These are phyloP conservation scores for Protomyctophum bolini DNA, from an alignment of 2,113 vertebrate species.

Conservation along the genomic window DNA sequence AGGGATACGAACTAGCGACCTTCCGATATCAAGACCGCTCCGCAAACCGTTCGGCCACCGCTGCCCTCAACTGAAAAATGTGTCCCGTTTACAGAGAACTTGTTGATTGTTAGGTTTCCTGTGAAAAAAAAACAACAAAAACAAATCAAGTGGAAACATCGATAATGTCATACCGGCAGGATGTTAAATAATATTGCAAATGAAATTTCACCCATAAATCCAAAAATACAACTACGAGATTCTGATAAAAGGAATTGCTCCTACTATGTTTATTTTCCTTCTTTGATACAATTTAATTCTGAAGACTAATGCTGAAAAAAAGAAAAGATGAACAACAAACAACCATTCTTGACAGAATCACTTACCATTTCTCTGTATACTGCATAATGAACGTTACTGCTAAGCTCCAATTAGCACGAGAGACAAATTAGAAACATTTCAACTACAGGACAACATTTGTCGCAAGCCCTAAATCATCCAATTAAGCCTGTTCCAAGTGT, in stretches of 20 bases:
- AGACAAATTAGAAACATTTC: constrained; percentile 57
- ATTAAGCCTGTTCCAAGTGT: constrained; percentile 23
- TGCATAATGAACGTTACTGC: constrained; percentile 6
- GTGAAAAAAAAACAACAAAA: constrained; percentile 12
- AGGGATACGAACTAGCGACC: too few species aligned
- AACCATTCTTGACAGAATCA: constrained; percentile 41
- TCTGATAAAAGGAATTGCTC: background rate
- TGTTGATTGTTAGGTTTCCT: too few species aligned
- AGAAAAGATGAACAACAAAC: constrained; percentile 42
- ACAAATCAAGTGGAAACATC: too few species aligned
- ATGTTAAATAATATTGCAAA: constrained; percentile 21
- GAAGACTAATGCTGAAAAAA: constrained; percentile 32
- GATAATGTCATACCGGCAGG: background rate
- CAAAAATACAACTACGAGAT: constrained; percentile 4
- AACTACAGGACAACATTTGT: constrained; percentile 31
- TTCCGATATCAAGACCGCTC: too few species aligned
- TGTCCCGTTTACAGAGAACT: too few species aligned
- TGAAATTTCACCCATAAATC: constrained; percentile 18
- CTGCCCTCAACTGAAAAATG: too few species aligned
- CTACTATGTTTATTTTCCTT: background rate
- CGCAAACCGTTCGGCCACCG: too few species aligned
- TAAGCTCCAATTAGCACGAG: constrained; percentile 14
- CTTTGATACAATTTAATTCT: constrained; percentile 9
- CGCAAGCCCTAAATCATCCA: constrained; percentile 25
- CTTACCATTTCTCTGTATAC: constrained; percentile 34